phyloP scores from a whole-genome alignment of 2,888 invertebrate species.

The Drosophila siamana region DNA sequence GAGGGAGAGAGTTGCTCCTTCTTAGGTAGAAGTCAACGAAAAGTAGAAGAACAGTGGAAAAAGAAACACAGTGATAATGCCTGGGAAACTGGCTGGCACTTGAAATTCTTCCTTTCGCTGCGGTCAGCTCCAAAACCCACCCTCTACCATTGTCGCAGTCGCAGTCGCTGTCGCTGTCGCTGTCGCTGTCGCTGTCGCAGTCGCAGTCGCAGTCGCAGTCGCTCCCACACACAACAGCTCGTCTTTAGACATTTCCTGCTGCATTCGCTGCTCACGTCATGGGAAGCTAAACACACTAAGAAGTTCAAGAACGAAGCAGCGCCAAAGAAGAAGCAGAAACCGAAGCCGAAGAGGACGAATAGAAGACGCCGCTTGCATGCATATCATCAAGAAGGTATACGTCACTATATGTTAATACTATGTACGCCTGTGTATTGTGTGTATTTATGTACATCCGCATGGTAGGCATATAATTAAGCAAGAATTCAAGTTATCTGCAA shows the following conservation, averaged over 20 bases:
- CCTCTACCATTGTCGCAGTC: neutral
- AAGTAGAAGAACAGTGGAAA: neutral
- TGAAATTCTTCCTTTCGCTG: conserved; percentile 55
- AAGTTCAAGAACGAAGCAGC: conserved; percentile 9
- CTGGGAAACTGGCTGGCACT: conserved; percentile 49
- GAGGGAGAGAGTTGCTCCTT: conserved; percentile 28
- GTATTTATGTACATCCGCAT: conserved; percentile 3
- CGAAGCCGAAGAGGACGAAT: neutral
- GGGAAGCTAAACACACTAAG: conserved; percentile 54
- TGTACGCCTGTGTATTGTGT: neutral
- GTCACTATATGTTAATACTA: neutral
- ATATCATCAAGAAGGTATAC: conserved; percentile 13
- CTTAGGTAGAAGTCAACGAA: conserved; percentile 39
- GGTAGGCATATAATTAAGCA: conserved; percentile 11
- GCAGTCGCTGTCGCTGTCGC: neutral
- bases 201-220: neutral
- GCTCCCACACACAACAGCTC: conserved; percentile 17
- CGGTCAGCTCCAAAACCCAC: conserved; percentile 11
- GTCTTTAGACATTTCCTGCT: conserved; percentile 44
- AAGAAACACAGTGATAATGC: conserved; percentile 41
- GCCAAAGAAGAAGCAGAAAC: neutral
- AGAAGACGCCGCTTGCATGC: conserved; percentile 14
- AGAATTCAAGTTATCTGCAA: conserved; percentile 54
- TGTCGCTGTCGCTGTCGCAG: neutral
- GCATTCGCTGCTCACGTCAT: conserved; percentile 45